Conservation (phyloP, 2,797 vertebrate species). For the Oreochromis mossambicus region DNA sequence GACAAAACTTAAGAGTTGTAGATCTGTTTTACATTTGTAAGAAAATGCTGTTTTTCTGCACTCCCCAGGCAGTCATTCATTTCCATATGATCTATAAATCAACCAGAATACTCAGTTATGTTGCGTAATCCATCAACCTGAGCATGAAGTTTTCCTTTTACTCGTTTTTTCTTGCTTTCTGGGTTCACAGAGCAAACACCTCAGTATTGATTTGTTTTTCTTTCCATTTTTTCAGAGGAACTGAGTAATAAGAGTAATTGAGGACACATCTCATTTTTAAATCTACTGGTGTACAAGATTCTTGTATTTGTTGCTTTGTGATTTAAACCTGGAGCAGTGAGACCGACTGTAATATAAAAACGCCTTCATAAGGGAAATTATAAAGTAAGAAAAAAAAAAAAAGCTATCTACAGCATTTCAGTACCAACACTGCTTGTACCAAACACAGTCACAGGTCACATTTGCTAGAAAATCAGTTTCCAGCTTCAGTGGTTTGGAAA, state of each 20-base stretch:
- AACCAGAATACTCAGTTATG: background rate
- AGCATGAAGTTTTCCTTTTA: background rate
- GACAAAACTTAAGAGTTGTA: background rate
- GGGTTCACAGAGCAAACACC: background rate
- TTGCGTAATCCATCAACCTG: background rate
- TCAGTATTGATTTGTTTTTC: background rate
- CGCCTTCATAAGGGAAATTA: background rate
- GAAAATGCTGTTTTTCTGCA: background rate
- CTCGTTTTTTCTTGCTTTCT: background rate
- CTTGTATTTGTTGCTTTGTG: background rate
- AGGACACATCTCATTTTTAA: background rate
- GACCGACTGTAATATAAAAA: background rate
- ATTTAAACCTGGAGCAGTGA: background rate
- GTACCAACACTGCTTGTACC: background rate
- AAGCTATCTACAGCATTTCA: background rate
- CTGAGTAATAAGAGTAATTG: fast-evolving
- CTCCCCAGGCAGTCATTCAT: background rate
- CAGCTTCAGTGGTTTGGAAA: background rate
- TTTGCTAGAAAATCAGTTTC: background rate
- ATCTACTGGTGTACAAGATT: background rate
- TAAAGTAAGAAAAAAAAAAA: background rate
- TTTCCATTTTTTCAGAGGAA: background rate
- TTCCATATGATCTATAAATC: background rate
- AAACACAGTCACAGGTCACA: background rate
- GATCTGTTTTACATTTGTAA: background rate